phyloP scores from a whole-genome alignment of 2,113 vertebrate species.

The Oncorhynchus clarkii region DNA sequence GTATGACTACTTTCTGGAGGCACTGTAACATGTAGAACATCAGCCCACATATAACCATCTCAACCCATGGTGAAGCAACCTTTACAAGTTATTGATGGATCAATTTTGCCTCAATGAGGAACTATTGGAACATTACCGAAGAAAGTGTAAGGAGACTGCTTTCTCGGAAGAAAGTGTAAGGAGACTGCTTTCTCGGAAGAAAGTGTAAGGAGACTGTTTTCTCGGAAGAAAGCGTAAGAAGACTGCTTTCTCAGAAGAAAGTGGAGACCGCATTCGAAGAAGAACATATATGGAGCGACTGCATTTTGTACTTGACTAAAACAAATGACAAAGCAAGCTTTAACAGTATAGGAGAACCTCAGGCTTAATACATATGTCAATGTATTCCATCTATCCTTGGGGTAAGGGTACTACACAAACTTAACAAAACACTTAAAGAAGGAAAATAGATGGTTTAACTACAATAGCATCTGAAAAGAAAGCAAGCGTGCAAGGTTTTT shows the following conservation, averaged over 20 bases:
- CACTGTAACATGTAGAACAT: neutral
- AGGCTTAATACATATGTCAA: constrained; percentile 22
- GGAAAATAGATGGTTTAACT: constrained; percentile 42
- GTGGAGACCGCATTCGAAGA: neutral
- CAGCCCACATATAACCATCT: neutral
- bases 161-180: neutral
- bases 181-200: too few relatives aligned
- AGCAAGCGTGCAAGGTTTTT: constrained; percentile 53
- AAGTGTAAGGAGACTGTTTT: too few relatives aligned
- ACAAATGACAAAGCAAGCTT: constrained; percentile 7
- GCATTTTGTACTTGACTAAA: neutral
- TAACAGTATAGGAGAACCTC: constrained; percentile 19
- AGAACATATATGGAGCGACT: neutral
- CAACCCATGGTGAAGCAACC: too few relatives aligned
- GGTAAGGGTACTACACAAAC: constrained; percentile 38
- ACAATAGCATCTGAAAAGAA: constrained; percentile 57
- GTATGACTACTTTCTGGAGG: too few relatives aligned
- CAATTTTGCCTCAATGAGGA: neutral
- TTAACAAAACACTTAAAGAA: constrained; percentile 56
- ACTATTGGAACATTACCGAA: constrained; percentile 8
- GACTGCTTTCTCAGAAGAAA: neutral
- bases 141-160: too few relatives aligned
- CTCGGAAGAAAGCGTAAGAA: too few relatives aligned
- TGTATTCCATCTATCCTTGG: constrained; percentile 53
- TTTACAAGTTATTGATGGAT: neutral